Evolutionary conservation across 2,888 invertebrate species (phyloP), one percentile per base, ranked within the genome.

Genomic region (Stratiomys singularior): DNA sequence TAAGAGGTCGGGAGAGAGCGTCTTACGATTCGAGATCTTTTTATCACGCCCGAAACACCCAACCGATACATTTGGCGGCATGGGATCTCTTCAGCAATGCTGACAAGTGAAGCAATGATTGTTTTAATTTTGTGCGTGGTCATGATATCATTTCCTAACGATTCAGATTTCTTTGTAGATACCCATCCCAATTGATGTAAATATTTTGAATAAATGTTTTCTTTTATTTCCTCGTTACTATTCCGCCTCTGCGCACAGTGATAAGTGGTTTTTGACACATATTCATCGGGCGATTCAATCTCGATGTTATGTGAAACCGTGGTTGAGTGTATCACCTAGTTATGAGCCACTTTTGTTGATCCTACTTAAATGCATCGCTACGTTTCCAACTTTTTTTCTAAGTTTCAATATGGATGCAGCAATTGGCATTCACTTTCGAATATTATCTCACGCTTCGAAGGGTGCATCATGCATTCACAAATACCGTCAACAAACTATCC

Each of bases 21-120:
- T 21, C 23, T 23, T 67, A 23, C 23, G 2, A 21, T 47, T 69
- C 7, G 69, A 47, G 69, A 47, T 25, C 47, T 69, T 47, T 66
- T 69, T 69, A 11, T 69, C 46, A 5, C 37, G n/a, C 66, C 18
- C 18, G 7, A 66, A 28, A 13, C 30, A 46, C 23, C 15, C 27
- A 27, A 64, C 1, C 5, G 15, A 25, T 25, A 47, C 30, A 69
- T 69, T 67, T 47, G 69, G 23, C 27, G 46, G 69, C 69, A 47
- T 47, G 69, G 46, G 37, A 69, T 15, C 21, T 69, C n/a, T 18
- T 25, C 15, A 69, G 44, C 69, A 69, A 23, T 69, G 69, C 69
- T 69, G 69, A 69, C 69, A 69, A 69, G 69, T 46, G 69, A 69
- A 25, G 47, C 15, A 23, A 69, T 69, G 46, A 69, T 69, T 52